A percentile compares a stretch with the other conserved stretches of the same genome.
Evolutionary conservation across 2,888 invertebrate species (phyloP).

Genomic region (Macrosiphum euphorbiae): DNA sequence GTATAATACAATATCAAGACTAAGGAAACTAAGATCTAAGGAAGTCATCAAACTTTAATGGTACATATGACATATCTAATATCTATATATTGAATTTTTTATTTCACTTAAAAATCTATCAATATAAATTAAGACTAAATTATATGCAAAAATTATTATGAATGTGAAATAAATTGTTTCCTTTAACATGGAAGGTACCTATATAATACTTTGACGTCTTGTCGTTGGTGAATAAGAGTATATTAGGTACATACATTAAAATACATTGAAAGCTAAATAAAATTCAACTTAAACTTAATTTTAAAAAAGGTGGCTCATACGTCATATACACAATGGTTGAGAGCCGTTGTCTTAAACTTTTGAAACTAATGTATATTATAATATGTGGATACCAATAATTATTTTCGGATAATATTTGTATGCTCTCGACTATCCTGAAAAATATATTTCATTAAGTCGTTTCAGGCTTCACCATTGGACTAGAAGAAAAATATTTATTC

Average conservation of each 20-base stretch:
- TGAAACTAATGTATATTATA: background rate
- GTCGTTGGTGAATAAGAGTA: background rate
- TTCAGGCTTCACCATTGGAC: background rate
- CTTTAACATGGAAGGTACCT: background rate
- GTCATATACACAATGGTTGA: background rate
- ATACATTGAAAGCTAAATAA: background rate
- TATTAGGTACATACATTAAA: background rate
- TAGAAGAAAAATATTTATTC: background rate
- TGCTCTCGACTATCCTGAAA: background rate
- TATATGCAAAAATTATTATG: too few relatives aligned
- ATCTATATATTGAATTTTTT: background rate
- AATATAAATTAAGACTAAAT: too few relatives aligned
- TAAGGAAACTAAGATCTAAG: background rate
- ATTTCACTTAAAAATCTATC: background rate
- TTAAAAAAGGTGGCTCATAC: background rate
- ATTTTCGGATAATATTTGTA: background rate
- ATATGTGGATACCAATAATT: background rate
- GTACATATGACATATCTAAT: background rate
- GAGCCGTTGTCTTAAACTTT: background rate
- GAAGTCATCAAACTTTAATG: background rate
- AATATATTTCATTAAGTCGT: background rate
- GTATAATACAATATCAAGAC: background rate
- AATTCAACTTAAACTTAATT: background rate
- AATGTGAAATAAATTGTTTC: background rate
- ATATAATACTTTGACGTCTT: background rate